Evolutionary conservation across 2,797 vertebrate species (phyloP).

Genomic region (Schizopygopsis malacanthus): DNA sequence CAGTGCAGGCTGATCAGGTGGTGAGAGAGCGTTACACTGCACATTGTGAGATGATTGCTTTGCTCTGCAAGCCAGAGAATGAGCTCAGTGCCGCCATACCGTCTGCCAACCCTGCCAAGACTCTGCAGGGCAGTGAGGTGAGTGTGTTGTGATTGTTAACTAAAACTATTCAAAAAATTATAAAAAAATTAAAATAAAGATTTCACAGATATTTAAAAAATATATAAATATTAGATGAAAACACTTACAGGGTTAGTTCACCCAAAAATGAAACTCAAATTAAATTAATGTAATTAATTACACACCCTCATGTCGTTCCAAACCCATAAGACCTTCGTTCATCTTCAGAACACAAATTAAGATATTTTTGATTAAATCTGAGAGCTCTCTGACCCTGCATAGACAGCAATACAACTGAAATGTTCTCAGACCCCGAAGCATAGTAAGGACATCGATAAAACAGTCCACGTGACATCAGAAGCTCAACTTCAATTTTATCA

Average conservation of each 20-base stretch:
- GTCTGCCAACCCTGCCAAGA: conserved; percentile 96
- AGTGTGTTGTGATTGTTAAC: not conserved
- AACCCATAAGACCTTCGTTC: no score
- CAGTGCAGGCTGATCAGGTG: conserved; percentile 91
- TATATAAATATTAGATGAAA: not conserved
- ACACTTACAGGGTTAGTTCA: not conserved
- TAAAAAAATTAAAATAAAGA: not conserved
- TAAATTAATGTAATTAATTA: no score
- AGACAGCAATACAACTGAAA: no score
- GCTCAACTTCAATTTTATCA: no score
- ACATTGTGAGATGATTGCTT: conserved; percentile 90
- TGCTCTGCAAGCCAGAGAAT: conserved; percentile 91
- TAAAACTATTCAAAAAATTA: not conserved
- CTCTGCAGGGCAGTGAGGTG: conserved; percentile 96
- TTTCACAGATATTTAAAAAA: not conserved
- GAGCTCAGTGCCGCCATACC: conserved; percentile 93
- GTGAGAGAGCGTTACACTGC: conserved; percentile 90
- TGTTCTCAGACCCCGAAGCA: no score
- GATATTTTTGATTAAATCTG: no score
- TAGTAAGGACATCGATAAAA: no score
- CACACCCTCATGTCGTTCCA: no score
- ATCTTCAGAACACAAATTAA: no score
- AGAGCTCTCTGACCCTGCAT: no score
- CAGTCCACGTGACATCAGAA: no score
- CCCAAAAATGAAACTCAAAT: no score